Evolutionary conservation across 2,797 vertebrate species (phyloP).

Genomic region (Leptatherina wallacei): DNA sequence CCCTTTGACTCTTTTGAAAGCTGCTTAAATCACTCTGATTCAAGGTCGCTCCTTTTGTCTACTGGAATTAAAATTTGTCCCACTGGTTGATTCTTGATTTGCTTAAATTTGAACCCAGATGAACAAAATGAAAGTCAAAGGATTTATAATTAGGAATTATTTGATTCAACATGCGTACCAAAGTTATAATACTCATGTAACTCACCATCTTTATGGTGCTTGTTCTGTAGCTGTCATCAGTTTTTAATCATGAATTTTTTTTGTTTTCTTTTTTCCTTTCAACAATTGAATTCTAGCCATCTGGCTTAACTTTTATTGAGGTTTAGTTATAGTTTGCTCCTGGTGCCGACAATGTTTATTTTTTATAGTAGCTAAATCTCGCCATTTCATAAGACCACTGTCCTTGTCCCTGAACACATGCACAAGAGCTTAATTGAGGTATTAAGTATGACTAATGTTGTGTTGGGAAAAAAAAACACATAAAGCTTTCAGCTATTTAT

Average conservation of each 20-base stretch:
- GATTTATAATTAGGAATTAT: neutral
- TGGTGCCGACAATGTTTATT: too few relatives aligned
- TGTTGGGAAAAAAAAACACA: too few relatives aligned
- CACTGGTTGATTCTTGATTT: neutral
- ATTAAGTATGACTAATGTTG: too few relatives aligned
- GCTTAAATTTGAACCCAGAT: neutral
- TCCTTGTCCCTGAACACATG: too few relatives aligned
- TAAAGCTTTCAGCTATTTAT: too few relatives aligned
- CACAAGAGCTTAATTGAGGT: too few relatives aligned
- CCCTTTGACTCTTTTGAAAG: constrained; percentile 9
- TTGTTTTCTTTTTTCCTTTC: neutral
- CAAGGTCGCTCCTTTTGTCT: constrained; percentile 24
- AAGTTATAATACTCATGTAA: neutral
- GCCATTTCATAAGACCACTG: too few relatives aligned
- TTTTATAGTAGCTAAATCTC: too few relatives aligned
- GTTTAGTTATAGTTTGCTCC: too few relatives aligned
- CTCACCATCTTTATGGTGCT: neutral
- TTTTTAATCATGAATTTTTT: neutral
- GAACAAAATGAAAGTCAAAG: neutral
- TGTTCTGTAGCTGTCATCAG: neutral
- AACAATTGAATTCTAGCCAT: neutral
- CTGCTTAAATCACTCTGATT: constrained; percentile 9
- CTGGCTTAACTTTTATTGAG: neutral
- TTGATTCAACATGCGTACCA: neutral
- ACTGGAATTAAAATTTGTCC: neutral